Evolutionary conservation across 2,797 vertebrate species (phyloP).

Genomic region (Cheirogaleus major): DNA sequence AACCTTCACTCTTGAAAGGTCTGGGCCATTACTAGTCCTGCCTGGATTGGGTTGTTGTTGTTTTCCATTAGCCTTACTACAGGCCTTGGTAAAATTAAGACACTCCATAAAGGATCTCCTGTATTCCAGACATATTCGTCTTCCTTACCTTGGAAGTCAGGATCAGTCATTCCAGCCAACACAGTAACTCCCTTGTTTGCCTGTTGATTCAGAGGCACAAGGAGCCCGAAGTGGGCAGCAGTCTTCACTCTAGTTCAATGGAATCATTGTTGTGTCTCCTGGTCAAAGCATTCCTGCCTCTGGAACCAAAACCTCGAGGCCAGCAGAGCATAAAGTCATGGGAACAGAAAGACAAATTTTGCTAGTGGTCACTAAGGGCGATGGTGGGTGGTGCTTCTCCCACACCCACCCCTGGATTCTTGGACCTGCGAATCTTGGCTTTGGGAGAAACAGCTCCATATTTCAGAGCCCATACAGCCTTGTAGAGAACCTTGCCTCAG

Average conservation of each 20-base stretch:
- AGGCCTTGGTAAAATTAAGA: background rate
- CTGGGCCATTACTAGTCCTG: background rate
- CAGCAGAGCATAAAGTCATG: background rate
- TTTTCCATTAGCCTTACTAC: background rate
- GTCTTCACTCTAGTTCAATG: background rate
- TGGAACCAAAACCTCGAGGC: background rate
- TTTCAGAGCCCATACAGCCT: background rate
- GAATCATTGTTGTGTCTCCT: background rate
- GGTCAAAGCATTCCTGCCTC: background rate
- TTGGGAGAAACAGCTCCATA: background rate
- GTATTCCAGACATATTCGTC: background rate
- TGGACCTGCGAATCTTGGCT: background rate
- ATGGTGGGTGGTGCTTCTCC: background rate
- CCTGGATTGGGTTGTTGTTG: background rate
- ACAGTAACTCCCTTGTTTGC: constrained; percentile 8
- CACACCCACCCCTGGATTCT: background rate
- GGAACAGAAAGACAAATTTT: background rate
- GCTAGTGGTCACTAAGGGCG: background rate
- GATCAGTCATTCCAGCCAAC: background rate
- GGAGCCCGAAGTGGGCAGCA: background rate
- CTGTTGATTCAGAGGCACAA: background rate
- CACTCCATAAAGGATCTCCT: background rate
- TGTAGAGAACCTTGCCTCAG: background rate
- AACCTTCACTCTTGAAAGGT: background rate
- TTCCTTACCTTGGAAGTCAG: background rate